Conservation (phyloP, 2,113 vertebrate genomes). For the Brachyhypopomus occidentalis region DNA sequence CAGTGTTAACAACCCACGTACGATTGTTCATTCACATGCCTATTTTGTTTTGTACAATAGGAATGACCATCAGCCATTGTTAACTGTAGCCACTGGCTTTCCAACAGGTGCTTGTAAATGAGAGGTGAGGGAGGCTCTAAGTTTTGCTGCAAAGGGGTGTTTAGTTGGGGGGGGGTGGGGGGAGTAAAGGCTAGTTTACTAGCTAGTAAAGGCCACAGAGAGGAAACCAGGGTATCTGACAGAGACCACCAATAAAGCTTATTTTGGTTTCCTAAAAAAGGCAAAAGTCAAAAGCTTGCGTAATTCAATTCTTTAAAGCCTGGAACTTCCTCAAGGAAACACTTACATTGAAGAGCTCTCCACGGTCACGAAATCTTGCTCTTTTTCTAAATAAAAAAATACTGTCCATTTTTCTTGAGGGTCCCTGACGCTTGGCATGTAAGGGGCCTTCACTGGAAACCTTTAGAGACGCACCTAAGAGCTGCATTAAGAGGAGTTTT, state of each 20-base stretch:
- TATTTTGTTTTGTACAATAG: too few relatives aligned
- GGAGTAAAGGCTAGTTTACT: not conserved
- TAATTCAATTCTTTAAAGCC: slow-evolving; percentile 20
- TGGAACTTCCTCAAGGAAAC: slow-evolving; percentile 76
- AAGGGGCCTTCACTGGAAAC: not conserved
- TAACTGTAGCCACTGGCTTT: too few relatives aligned
- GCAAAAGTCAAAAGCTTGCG: slow-evolving; percentile 51
- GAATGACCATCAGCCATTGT: too few relatives aligned
- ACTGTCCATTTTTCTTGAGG: not conserved
- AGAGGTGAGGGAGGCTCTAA: not conserved
- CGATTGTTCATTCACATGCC: too few relatives aligned
- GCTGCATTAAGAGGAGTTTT: not conserved
- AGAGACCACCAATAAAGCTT: slow-evolving; percentile 58
- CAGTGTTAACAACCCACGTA: too few relatives aligned
- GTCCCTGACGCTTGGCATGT: not conserved
- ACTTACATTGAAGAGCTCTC: slow-evolving; percentile 63
- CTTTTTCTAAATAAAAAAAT: too few relatives aligned
- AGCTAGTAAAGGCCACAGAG: slow-evolving; percentile 29
- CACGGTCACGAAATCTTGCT: not conserved
- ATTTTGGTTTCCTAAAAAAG: slow-evolving; percentile 52
- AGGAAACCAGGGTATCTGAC: slow-evolving; percentile 64
- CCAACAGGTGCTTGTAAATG: not conserved
- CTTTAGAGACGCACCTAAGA: not conserved
- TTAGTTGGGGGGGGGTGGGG: not conserved
- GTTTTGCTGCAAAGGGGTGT: not conserved